phyloP scores from a whole-genome alignment of 1,140 invertebrate species.

The Chymomyza costata region DNA sequence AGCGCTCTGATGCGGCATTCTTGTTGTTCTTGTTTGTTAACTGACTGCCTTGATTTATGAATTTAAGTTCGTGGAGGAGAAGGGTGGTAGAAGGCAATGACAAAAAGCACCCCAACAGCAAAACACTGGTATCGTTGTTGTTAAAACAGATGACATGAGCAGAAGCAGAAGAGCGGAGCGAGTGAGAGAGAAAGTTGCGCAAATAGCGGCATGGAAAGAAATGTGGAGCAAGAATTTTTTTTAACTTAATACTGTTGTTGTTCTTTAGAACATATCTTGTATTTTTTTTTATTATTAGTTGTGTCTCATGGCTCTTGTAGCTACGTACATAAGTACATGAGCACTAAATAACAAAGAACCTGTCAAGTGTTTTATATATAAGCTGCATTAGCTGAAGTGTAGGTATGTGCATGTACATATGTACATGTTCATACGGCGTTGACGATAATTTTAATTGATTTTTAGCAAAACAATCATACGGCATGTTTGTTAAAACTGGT shows the following conservation, averaged over 20 bases:
- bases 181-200: constrained; percentile 10
- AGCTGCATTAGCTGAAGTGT: background rate
- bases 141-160: constrained; percentile 16
- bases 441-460: constrained; percentile 62
- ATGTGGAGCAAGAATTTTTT: constrained; percentile 45
- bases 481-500: constrained; percentile 25
- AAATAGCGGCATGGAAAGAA: constrained; percentile 19
- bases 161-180: constrained; percentile 6
- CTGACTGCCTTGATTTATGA: constrained; percentile 50
- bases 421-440: constrained; percentile 1
- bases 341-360: no score
- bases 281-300: no score
- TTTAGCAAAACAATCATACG: constrained; percentile 23
- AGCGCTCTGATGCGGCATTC: no score
- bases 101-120: constrained; percentile 36
- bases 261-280: constrained; percentile 10
- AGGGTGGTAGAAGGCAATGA: constrained; percentile 8
- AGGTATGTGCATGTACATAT: constrained; percentile 1
- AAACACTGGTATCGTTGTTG: no score
- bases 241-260: constrained; percentile 25
- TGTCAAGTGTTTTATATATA: constrained; percentile 25
- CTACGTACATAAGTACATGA: no score
- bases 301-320: no score
- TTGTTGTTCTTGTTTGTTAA: no score
- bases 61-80: constrained; percentile 19